Conservation (phyloP, 2,888 invertebrate genomes). For the Drosophila differens region DNA sequence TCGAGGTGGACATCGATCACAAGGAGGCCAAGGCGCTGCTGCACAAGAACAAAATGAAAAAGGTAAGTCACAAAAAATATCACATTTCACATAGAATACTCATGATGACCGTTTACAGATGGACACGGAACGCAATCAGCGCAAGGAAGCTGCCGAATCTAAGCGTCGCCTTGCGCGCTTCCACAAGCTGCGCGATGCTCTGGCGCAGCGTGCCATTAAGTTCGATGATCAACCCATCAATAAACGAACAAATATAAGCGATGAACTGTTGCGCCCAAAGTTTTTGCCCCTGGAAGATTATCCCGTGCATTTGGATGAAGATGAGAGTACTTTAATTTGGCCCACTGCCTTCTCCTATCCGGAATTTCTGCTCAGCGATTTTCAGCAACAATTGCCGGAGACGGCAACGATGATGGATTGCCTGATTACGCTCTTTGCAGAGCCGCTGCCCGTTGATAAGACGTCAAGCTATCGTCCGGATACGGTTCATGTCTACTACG, state of each 20-base stretch:
- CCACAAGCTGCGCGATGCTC: slow-evolving; percentile 85
- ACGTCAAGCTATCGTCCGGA: slow-evolving; percentile 88
- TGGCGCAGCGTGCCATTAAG: slow-evolving; percentile 86
- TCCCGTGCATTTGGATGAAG: slow-evolving; percentile 88
- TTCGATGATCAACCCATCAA: slow-evolving; percentile 87
- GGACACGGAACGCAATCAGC: slow-evolving; percentile 78
- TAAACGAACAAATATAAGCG: slow-evolving; percentile 73
- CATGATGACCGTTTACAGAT: slow-evolving; percentile 44
- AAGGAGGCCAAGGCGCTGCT: slow-evolving; percentile 87
- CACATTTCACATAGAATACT: background rate
- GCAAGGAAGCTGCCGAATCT: slow-evolving; percentile 85
- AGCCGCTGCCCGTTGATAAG: slow-evolving; percentile 90
- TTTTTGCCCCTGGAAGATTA: slow-evolving; percentile 88
- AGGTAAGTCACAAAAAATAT: slow-evolving; percentile 65
- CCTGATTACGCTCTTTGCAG: slow-evolving; percentile 89
- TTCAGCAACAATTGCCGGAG: slow-evolving; percentile 93
- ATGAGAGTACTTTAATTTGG: slow-evolving; percentile 89
- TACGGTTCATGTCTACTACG: slow-evolving; percentile 90
- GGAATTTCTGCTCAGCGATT: slow-evolving; percentile 94
- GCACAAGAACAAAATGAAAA: slow-evolving; percentile 86
- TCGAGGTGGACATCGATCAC: slow-evolving; percentile 87
- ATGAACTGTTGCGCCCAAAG: slow-evolving; percentile 88
- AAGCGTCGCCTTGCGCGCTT: slow-evolving; percentile 85
- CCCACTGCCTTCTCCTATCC: slow-evolving; percentile 96
- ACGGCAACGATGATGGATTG: slow-evolving; percentile 88